phyloP scores from a whole-genome alignment of 2,888 invertebrate species.

The Neoascia interrupta region DNA sequence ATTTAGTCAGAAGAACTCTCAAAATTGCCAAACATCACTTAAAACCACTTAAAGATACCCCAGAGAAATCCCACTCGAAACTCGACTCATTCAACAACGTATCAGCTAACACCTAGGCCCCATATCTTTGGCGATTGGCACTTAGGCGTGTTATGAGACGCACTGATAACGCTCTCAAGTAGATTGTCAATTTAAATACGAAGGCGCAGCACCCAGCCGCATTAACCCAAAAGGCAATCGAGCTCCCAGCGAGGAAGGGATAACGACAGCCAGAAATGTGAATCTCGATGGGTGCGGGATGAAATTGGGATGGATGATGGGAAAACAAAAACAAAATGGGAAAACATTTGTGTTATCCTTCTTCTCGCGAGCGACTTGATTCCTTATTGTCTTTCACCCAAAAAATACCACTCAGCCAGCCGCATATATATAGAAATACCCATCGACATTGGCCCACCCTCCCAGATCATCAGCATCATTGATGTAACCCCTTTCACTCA shows the following conservation, averaged over 20 bases:
- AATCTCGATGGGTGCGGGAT: too few relatives aligned
- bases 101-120: conserved; percentile 55
- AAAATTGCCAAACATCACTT: conserved; percentile 61
- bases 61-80: conserved; percentile 35
- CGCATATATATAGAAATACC: neutral
- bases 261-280: too few relatives aligned
- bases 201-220: conserved; percentile 17
- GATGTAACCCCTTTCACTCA: conserved; percentile 43
- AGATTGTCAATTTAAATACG: conserved; percentile 66
- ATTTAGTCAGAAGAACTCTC: conserved; percentile 44
- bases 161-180: conserved; percentile 67
- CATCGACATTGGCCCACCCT: conserved; percentile 4
- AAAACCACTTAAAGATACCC: conserved; percentile 56
- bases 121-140: conserved; percentile 37
- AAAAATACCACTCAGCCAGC: conserved; percentile 38
- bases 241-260: neutral
- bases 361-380: conserved; percentile 50
- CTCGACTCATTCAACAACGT: conserved; percentile 37
- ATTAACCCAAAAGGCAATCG: conserved; percentile 46
- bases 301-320: neutral
- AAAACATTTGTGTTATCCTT: conserved; percentile 61
- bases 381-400: conserved; percentile 50
- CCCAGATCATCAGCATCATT: neutral
- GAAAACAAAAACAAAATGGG: conserved; percentile 35
- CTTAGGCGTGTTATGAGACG: conserved; percentile 64